Evolutionary conservation across 2,888 invertebrate genomes (phyloP).

Genomic region (Scelioninae gen. 1): DNA sequence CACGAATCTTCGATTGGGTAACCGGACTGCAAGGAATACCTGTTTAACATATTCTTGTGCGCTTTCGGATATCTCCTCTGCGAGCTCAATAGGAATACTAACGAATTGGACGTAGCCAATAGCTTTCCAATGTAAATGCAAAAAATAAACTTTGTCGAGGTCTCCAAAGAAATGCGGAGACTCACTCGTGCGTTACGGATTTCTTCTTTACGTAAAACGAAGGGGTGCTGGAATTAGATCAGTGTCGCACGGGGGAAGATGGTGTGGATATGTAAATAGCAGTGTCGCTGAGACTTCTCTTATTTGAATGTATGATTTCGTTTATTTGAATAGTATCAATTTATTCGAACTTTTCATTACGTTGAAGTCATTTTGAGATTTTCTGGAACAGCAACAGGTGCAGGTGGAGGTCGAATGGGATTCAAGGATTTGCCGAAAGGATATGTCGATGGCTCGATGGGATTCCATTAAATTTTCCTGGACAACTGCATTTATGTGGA

Average conservation of each 20-base stretch:
- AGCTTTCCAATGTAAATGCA: constrained; percentile 45
- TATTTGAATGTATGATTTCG: constrained; percentile 52
- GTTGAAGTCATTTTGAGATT: constrained; percentile 39
- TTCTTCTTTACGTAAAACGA: constrained; percentile 17
- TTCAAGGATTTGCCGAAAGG: constrained; percentile 23
- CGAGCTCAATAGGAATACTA: constrained; percentile 48
- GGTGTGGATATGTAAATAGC: constrained; percentile 51
- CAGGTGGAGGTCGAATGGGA: constrained; percentile 7
- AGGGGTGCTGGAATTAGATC: constrained; percentile 46
- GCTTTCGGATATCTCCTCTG: constrained; percentile 4
- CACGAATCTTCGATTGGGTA: constrained; percentile 7
- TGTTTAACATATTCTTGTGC: constrained; percentile 17
- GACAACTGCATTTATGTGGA: constrained; percentile 12
- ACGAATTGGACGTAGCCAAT: constrained; percentile 52
- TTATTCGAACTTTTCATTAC: constrained; percentile 55
- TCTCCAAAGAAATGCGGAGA: background rate
- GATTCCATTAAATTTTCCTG: constrained; percentile 30
- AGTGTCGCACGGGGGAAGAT: constrained; percentile 51
- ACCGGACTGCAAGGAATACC: constrained; percentile 7
- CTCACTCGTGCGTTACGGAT: constrained; percentile 19
- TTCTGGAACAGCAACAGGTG: constrained; percentile 56
- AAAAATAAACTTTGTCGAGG: constrained; percentile 44
- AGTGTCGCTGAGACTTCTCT: constrained; percentile 19
- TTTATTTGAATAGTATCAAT: constrained; percentile 48
- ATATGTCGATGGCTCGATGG: constrained; percentile 16